phyloP scores from a whole-genome alignment of 2,113 vertebrate species.

The Rafetus swinhoei region DNA sequence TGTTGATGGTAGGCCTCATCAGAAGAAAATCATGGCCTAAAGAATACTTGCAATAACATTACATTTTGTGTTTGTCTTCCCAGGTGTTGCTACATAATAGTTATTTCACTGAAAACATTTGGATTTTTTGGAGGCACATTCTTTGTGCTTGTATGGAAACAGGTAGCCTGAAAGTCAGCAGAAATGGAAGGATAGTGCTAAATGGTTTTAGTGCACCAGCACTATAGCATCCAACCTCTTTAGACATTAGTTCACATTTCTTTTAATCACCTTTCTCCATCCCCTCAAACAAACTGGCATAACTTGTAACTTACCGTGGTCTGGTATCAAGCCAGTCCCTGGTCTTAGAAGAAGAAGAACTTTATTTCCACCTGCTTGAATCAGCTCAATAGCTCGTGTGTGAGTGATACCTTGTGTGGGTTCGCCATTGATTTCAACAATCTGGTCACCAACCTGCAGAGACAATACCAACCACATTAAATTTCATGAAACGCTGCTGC shows the following conservation, averaged over 20 bases:
- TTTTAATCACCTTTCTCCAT: not conserved
- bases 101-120: not conserved
- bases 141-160: fast-evolving
- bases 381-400: slow-evolving; percentile 96
- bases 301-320: slow-evolving; percentile 85
- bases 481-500: not conserved
- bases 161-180: not conserved
- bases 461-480: slow-evolving; percentile 30
- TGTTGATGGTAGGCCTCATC: not conserved
- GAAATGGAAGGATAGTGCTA: not conserved
- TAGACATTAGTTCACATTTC: not conserved
- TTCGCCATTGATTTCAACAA: slow-evolving; percentile 98
- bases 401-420: slow-evolving; percentile 98
- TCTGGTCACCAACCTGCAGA: slow-evolving; percentile 95
- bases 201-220: not conserved
- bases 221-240: not conserved
- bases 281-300: fast-evolving
- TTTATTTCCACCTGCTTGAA: slow-evolving; percentile 94
- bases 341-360: slow-evolving; percentile 93
- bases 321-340: slow-evolving; percentile 93
- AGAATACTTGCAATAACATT: not conserved
- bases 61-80: not conserved
- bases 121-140: not conserved
- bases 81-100: fast-evolving
- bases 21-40: not conserved